Base-by-base conservation (phyloP, 2,113 vertebrate species). In the Phalacrocorax carbo region DNA sequence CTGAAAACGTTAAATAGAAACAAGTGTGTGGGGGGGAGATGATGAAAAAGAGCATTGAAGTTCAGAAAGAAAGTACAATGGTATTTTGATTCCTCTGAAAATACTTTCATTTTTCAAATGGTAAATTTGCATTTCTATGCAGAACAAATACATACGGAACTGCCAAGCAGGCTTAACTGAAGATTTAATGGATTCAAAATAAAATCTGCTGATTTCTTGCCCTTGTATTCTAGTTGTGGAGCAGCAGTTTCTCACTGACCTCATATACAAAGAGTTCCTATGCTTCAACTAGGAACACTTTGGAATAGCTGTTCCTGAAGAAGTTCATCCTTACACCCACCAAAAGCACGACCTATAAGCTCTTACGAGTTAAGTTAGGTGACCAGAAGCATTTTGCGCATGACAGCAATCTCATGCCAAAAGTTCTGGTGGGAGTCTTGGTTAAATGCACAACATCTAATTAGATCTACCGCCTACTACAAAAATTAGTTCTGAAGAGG, bases 391-490 rank as follows among this genome's bases (percentile, higher is more conserved):
- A 30, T 73, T 68, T 66, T 52, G 36, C 36, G n/a, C 98, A 98
- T 98, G 98, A 49, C 99, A 95, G 99, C 98, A 70, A 99, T 99
- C 96, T 99, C 98, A 66, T 96, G 93, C 89, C 98, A 98, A 36
- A 96, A 97, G 72, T 95, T 68, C 49, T 52, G 54, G 77, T 20
- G 40, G 52, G 60, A 26, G 62, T 81, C 96, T 93, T 76, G 96
- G 80, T 96, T 95, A 68, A 88, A 90, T 29, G 94, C 90, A 34
- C 94, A 93, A 62, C 29, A 44, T 22, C 98, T 98, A 2, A 98
- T 98, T 79, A 99, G 98, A 97, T 98, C 99, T 98, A 98, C 98
- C 78, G 98, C 98, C 98, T 98, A 99, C 92, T 98, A 99, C 97
- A 99, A 99, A 99, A 99, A 97, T 98, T 99, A 94, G 99, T 98